Evolutionary conservation across 2,113 vertebrate genomes (phyloP).

Genomic region (Phaethon lepturus): DNA sequence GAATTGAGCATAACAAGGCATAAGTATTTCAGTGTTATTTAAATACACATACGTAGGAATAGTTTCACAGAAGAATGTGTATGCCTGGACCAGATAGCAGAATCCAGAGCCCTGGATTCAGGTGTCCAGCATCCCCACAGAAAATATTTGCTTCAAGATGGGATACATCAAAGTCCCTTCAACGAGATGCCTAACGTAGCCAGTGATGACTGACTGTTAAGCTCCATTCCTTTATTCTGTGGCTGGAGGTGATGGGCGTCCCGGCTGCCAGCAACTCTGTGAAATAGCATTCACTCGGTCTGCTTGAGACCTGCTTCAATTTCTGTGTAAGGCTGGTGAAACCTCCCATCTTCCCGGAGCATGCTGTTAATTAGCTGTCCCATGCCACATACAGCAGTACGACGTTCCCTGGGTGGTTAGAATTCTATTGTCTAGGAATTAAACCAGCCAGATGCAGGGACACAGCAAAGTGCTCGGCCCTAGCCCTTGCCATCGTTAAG

Average conservation of each 20-base stretch:
- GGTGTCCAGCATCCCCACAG: not conserved
- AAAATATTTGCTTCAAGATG: not conserved
- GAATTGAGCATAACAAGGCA: not conserved
- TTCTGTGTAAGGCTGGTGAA: accelerated
- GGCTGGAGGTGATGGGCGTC: not conserved
- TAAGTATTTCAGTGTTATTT: not conserved
- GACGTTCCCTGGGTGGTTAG: not conserved
- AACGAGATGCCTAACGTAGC: not conserved
- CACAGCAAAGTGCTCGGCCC: not conserved
- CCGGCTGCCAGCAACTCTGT: not conserved
- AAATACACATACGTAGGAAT: not conserved
- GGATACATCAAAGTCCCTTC: not conserved
- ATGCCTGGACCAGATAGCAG: not conserved
- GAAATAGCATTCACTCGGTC: not conserved
- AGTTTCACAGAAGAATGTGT: not conserved
- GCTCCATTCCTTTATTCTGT: not conserved
- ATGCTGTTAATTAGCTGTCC: not conserved
- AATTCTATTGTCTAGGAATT: not conserved
- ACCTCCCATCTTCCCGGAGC: not conserved
- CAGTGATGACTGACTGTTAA: not conserved
- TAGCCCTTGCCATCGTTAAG: not conserved
- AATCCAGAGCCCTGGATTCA: not conserved
- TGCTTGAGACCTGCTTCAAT: not conserved
- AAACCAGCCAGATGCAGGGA: not conserved
- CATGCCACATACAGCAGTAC: not conserved